Evolutionary conservation across 2,113 vertebrate species (phyloP), one percentile per base, ranked within the genome.

Genomic region (Urocolius indicus): DNA sequence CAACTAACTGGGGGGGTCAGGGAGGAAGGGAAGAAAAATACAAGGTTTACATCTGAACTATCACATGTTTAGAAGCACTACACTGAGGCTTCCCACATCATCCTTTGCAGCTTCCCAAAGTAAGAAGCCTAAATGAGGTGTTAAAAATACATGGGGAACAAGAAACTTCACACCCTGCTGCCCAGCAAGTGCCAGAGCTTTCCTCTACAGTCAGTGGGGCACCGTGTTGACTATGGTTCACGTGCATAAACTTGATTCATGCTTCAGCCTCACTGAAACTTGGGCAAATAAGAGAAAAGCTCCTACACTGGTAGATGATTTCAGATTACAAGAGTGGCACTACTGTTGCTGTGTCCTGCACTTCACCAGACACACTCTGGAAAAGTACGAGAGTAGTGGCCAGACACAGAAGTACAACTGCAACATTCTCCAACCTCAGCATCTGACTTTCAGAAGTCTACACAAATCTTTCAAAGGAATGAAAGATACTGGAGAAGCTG

Each of bases 151-250:
- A 8, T 13, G 16, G 38, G 32, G 38, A 29, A 30, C 19, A 5
- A 0, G 1, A 36, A n/a, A 46, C 12, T n/a, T 29, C 13, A 13
- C 7, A 12, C 5, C 27, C 10, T 41, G 30, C 46, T 69, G 61
- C 30, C 16, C 0, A n/a, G 43, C 27, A 30, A 74, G 21, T 22
- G 49, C 18, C 26, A 29, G 29, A 63, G 78, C 61, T 87, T 29
- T 45, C 21, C 61, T 34, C 73, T 11, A 30, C 9, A 27, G 48
- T 23, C 54, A 32, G 34, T 2, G 30, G 57, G 55, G 18, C 24
- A 32, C 69, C 11, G 29, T 6, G 21, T 3, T 51, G 22, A 10
- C 20, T 23, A 18, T 3, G 11, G 46, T 26, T 49, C 45, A 34
- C 1, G 2, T 32, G 48, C 26, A 2, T 24, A 32, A 34, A 1